Evolutionary conservation across 2,888 invertebrate genomes (phyloP).

Genomic region (Pristionchus fissidentatus): DNA sequence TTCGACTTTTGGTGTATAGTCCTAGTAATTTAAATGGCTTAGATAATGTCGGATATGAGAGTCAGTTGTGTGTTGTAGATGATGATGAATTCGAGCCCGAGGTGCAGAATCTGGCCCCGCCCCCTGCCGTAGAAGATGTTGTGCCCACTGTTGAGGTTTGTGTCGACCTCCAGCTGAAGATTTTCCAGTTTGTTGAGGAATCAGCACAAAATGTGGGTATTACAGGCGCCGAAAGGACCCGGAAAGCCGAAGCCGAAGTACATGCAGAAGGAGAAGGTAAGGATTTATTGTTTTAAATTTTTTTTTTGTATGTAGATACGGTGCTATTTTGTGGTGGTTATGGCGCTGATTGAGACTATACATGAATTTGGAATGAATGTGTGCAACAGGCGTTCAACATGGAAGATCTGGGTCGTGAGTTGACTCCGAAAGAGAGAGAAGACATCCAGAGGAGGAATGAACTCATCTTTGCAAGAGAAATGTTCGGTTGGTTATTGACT

Average conservation of each 20-base stretch:
- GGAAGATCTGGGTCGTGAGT: conserved; percentile 62
- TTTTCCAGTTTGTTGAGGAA: not conserved
- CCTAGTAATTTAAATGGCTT: not conserved
- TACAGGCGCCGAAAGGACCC: conserved; percentile 19
- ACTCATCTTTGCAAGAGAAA: conserved; percentile 57
- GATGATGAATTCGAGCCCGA: conserved; percentile 67
- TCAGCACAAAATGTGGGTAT: not conserved
- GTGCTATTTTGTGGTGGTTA: not conserved
- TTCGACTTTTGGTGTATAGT: not conserved
- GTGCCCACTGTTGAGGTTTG: conserved; percentile 21
- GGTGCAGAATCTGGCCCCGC: conserved; percentile 47
- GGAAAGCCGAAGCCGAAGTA: conserved; percentile 49
- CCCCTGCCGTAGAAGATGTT: conserved; percentile 46
- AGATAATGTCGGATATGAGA: not conserved
- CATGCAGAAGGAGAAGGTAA: conserved; percentile 38
- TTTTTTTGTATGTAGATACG: not conserved
- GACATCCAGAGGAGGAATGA: conserved; percentile 58
- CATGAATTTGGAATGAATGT: not conserved
- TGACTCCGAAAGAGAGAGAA: conserved; percentile 62
- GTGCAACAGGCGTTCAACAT: conserved; percentile 48
- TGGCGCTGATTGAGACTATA: too few relatives aligned
- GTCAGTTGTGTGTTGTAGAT: conserved; percentile 54
- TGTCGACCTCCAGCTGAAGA: too few relatives aligned
- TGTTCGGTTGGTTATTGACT: conserved; percentile 56
- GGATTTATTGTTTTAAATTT: not conserved